Percentiles rank a stretch among this genome's conserved stretches.
Conservation (phyloP, 1,140 invertebrate species). For the Leucophenga varia region DNA sequence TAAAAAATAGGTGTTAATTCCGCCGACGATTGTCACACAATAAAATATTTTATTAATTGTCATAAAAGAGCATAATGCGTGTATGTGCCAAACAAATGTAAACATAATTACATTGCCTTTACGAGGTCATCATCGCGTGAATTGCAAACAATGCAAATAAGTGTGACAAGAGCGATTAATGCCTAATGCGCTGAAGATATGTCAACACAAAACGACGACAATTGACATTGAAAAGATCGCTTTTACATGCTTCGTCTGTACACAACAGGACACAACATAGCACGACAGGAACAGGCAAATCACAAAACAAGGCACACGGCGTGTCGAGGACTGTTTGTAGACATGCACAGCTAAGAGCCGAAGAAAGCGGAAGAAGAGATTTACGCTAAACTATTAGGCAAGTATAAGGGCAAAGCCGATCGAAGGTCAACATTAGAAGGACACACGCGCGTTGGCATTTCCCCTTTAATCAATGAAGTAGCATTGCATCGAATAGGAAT, state of each 20-base stretch:
- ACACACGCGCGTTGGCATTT: constrained; percentile 21
- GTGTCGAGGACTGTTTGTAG: constrained; percentile 48
- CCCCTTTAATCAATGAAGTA: no score
- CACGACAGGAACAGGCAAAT: constrained; percentile 36
- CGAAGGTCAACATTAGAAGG: constrained; percentile 11
- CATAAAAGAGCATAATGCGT: no score
- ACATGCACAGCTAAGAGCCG: constrained; percentile 35
- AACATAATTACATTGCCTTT: constrained; percentile 31
- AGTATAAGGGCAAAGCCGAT: no score
- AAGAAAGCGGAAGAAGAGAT: constrained; percentile 25
- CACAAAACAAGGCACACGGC: not conserved
- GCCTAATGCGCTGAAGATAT: constrained; percentile 34
- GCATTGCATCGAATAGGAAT: no score
- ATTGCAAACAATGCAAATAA: constrained; percentile 44
- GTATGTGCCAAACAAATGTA: no score
- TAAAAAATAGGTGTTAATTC: no score
- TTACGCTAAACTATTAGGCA: constrained; percentile 43
- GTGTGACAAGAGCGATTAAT: constrained; percentile 49
- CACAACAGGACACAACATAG: no score
- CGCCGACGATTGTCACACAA: constrained; percentile 10
- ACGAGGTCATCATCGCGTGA: constrained; percentile 40
- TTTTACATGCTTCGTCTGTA: no score
- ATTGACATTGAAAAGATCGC: constrained; percentile 38
- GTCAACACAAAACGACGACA: constrained; percentile 38
- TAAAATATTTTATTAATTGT: not conserved